phyloP scores from a whole-genome alignment of 1,140 invertebrate genomes.

The Drosophila micromelanica region DNA sequence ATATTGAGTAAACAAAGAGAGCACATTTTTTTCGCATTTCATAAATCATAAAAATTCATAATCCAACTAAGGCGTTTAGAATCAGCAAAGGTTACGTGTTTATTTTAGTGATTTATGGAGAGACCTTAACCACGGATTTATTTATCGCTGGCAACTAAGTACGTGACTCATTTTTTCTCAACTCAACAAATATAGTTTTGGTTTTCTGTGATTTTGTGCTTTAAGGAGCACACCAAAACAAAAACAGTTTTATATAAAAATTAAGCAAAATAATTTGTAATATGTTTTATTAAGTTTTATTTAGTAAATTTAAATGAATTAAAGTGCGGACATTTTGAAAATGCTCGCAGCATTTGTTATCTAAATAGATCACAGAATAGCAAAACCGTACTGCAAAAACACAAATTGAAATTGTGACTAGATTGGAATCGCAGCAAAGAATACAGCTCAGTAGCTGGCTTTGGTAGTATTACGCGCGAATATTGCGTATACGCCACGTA shows the following conservation, averaged over 20 bases:
- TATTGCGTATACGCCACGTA: constrained; percentile 70
- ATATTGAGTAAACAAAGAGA: background rate
- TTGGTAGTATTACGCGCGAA: constrained; percentile 46
- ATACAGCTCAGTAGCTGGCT: constrained; percentile 47
- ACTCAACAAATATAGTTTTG: background rate
- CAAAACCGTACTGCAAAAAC: constrained; percentile 36
- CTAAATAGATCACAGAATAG: constrained; percentile 60
- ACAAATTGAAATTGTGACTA: constrained; percentile 61
- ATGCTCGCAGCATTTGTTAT: constrained; percentile 53
- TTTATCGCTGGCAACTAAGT: constrained; percentile 20
- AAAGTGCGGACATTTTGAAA: constrained; percentile 49
- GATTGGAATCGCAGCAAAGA: constrained; percentile 49
- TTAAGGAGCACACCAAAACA: background rate
- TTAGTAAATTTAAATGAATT: constrained; percentile 2
- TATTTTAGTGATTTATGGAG: constrained; percentile 51
- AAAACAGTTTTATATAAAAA: too few species aligned
- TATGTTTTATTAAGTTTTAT: too few species aligned
- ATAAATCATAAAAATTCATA: too few species aligned
- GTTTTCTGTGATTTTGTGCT: constrained; percentile 2
- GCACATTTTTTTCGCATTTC: too few species aligned
- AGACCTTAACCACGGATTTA: constrained; percentile 10
- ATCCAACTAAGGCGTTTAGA: background rate
- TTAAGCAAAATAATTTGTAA: too few species aligned
- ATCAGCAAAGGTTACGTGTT: background rate
- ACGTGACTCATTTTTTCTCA: constrained; percentile 41